Base-by-base conservation (phyloP, 2,888 invertebrate species). In the Phyllotreta cruciferae region DNA sequence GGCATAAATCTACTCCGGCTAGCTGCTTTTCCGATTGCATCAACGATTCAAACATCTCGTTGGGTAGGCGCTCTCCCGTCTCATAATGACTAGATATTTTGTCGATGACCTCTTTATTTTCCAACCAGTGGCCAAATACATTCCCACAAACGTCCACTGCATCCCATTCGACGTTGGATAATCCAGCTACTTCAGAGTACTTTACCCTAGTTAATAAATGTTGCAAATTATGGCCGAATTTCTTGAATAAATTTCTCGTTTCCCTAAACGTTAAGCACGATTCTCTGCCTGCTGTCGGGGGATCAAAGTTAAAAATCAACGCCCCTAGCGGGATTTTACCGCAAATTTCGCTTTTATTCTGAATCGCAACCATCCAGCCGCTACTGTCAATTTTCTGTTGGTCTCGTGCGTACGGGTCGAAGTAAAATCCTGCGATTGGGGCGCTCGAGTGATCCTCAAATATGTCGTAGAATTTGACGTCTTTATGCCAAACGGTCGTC, bases 81-180 rank as follows among this genome's bases (percentile, higher is more conserved):
- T 87, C 85, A 73, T 87, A 88, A 78, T 97, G 95, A 1, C 87
- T 85, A 50, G 92, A 91, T 54, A 96, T 85, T 49, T 77, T 80
- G 52, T 83, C 79, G 1, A 81, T 72, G 10, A 71, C 64, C 34
- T 64, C 77, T 1, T 84, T 80, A 72, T 84, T 83, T 71, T 88
- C 88, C 6, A 94, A 80, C 89, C 93, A 94, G 76, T 91, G 89
- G 0, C 86, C 84, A 87, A 98, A 86, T 58, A 98, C 92, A 72
- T 92, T 86, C 0, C 93, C 90, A 65, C 91, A 90, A 0, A 95
- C 87, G 76, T 92, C 90, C 0, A 92, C 90, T 0, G 94, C 92
- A 80, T 98, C 98, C 94, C 95, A 96, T 83, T 98, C 98, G 0
- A 97, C 87, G 78, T 93, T 93, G 0, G 90, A 90, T 14, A 92